Evolutionary conservation across 2,113 vertebrate species (phyloP).

Genomic region (Megaptera novaeangliae): DNA sequence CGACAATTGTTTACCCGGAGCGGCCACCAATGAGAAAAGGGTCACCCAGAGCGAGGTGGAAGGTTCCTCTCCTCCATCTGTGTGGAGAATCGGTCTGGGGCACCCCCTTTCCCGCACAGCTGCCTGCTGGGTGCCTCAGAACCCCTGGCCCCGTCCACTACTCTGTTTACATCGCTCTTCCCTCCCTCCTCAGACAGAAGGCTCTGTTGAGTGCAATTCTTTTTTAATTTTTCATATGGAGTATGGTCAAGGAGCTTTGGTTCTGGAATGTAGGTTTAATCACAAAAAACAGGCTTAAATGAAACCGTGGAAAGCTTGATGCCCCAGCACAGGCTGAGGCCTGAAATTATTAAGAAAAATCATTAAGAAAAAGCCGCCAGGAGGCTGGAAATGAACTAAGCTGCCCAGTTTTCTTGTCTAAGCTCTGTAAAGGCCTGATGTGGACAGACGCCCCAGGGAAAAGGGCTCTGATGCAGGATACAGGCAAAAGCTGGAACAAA

Average conservation of each 20-base stretch:
- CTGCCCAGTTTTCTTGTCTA: neutral
- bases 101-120: rapidly evolving
- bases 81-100: rapidly evolving
- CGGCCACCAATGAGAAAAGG: neutral
- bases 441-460: neutral
- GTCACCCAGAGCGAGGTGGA: neutral
- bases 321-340: neutral
- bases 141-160: neutral
- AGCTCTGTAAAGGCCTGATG: conserved; percentile 4
- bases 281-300: conserved; percentile 48
- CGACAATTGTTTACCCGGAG: neutral
- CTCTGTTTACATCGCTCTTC: rapidly evolving
- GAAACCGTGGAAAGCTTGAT: neutral
- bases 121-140: neutral
- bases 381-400: conserved; percentile 15
- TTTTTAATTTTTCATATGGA: conserved; percentile 68
- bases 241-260: conserved; percentile 66
- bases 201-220: conserved; percentile 64
- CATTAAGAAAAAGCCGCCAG: conserved; percentile 23
- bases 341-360: neutral
- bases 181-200: neutral
- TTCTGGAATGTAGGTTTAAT: conserved; percentile 66
- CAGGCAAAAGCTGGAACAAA: neutral
- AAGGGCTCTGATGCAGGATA: neutral
- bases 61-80: neutral